Evolutionary conservation across 2,113 vertebrate species (phyloP), one percentile per base, ranked within the genome.

Genomic region (Todiramphus saurophagus): DNA sequence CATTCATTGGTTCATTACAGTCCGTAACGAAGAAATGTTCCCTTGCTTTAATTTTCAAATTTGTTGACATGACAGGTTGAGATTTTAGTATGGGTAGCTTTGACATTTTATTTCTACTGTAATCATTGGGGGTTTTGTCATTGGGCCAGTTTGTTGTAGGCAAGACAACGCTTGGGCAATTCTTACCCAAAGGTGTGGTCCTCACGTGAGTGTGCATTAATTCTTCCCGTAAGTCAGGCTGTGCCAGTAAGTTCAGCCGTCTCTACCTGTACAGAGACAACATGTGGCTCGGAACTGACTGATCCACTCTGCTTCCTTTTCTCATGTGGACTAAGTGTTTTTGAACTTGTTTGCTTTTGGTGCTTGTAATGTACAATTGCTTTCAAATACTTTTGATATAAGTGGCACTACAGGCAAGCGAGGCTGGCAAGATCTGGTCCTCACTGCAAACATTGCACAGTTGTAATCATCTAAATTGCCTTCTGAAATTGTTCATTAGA

Each of bases 401-500:
- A 96, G 94, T 96, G 90, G 92, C 76, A 90, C 83, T 94, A 92
- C 76, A 94, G 48, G 88, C 78, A 78, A 88, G 76, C 0, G 1
- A 89, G 73, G 48, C 88, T 96, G 90, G 96, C 80, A 92, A 75
- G 88, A 93, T 93, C 53, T 95, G 86, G 73, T 94, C 77, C 76
- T 95, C 83, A 18, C 0, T 89, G 76, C 86, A 89, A 93, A 87
- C 69, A 73, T 96, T 96, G 96, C 86, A 81, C 90, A 92, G 76
- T 93, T 64, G 80, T 87, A 93, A 97, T 96, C 77, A 95, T 81
- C 92, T 92, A 90, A 96, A 94, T 75, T 94, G 88, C 90, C 64
- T 78, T 72, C 86, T 92, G 86, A 95, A 97, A 90, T 90, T 94
- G 86, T 94, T 95, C 86, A 93, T 96, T 97, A 95, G 90, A 90